A percentile compares a stretch with the other conserved stretches of the same genome.
These are phyloP conservation scores for Argyresthia goedartella DNA, from an alignment of 2,888 invertebrate genomes.

Conservation along the genomic window DNA sequence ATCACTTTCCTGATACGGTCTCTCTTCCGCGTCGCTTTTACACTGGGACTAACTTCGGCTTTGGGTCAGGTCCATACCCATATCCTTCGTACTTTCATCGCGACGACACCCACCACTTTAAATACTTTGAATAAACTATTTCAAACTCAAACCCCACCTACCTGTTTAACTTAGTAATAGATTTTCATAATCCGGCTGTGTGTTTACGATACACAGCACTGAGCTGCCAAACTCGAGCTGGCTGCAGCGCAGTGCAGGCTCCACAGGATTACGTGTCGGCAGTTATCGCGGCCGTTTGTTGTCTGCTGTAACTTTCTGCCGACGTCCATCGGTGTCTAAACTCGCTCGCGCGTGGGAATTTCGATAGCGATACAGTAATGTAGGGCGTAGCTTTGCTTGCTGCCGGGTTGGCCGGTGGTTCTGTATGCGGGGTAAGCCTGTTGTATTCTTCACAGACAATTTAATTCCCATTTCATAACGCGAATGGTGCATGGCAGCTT, in stretches of 20 bases:
- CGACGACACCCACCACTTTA: too few species aligned
- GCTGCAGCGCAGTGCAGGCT: constrained; percentile 26
- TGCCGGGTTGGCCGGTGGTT: constrained; percentile 9
- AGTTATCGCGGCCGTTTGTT: constrained; percentile 8
- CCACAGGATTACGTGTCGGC: constrained; percentile 19
- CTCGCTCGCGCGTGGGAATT: too few species aligned
- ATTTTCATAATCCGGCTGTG: constrained; percentile 18
- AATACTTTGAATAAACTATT: too few species aligned
- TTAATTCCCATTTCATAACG: constrained; percentile 53
- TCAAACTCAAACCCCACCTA: too few species aligned
- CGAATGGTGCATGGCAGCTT: constrained; percentile 26
- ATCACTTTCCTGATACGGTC: too few species aligned
- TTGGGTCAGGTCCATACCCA: too few species aligned
- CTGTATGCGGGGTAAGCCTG: constrained; percentile 34
- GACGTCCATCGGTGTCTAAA: background rate
- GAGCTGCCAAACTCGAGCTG: constrained; percentile 19
- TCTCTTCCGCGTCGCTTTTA: too few species aligned
- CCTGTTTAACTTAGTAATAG: background rate
- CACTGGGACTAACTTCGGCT: too few species aligned
- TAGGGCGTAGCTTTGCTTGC: constrained; percentile 9
- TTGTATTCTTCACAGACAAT: constrained; percentile 55
- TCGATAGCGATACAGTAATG: constrained; percentile 17
- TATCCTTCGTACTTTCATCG: too few species aligned
- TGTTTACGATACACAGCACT: constrained; percentile 22
- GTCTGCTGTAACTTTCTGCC: background rate